Percentiles rank a stretch among this genome's conserved stretches.
These are phyloP conservation scores for Lissocephala sabroskyi DNA, from an alignment of 2,888 invertebrate species.

Conservation along the genomic window DNA sequence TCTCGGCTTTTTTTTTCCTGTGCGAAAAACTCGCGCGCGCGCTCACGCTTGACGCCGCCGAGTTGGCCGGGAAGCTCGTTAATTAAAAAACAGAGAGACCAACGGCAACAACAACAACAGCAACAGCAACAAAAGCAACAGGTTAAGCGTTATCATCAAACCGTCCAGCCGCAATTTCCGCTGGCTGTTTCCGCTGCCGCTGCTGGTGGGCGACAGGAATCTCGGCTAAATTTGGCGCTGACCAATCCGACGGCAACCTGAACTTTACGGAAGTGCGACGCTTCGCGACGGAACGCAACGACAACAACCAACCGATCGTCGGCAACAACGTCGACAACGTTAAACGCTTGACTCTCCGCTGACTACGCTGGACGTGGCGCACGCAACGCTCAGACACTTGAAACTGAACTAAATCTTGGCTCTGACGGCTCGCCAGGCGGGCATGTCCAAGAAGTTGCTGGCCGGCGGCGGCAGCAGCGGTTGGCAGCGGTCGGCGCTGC, in stretches of 20 bases:
- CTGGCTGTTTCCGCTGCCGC: conserved; percentile 30
- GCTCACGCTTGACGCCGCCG: conserved; percentile 17
- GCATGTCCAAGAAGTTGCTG: conserved; percentile 71
- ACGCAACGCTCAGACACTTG: conserved; percentile 71
- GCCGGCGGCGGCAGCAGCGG: conserved; percentile 37
- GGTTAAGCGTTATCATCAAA: too few species aligned
- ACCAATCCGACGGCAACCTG: conserved; percentile 46
- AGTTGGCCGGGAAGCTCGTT: conserved; percentile 28
- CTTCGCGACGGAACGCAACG: conserved; percentile 12
- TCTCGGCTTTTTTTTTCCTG: conserved; percentile 1
- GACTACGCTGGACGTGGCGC: conserved; percentile 49
- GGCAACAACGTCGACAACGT: conserved; percentile 24
- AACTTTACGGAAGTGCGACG: conserved; percentile 53
- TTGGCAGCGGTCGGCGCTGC: conserved; percentile 19
- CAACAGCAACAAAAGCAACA: too few species aligned
- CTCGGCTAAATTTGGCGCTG: conserved; percentile 27
- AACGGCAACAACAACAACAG: too few species aligned
- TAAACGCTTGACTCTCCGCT: conserved; percentile 43
- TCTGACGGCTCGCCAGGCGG: too few species aligned
- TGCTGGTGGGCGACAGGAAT: conserved; percentile 48
- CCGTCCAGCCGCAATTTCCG: conserved; percentile 39
- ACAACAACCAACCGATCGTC: conserved; percentile 10
- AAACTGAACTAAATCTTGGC: conserved; percentile 69
- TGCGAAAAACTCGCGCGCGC: too few species aligned
- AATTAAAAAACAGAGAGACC: too few species aligned